Base-by-base conservation (phyloP, 2,113 vertebrate genomes). In the Suncus etruscus region DNA sequence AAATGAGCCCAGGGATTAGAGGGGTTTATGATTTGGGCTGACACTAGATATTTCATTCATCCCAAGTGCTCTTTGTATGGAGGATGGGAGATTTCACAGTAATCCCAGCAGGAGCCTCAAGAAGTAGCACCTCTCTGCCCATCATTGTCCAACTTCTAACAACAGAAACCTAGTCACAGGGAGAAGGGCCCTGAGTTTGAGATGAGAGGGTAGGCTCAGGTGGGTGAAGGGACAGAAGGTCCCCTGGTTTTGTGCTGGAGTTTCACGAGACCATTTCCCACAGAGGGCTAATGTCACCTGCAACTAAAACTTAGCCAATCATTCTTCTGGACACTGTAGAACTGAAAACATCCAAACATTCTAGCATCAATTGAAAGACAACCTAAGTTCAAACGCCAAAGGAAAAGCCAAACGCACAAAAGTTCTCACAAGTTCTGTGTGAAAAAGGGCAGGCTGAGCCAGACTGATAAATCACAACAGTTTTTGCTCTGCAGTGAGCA, bases 391-490 rank as follows among this genome's bases (percentile, higher is more conserved):
- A 61, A 88, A 89, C 80, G 69, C 75, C 76, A 87, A 92, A 86
- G 54, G 45, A 90, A 94, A 93, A 72, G 58, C 14, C 48, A 78
- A 87, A 47, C 61, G 65, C 45, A 29, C 29, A 8, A 6, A 11
- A 27, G 11, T 66, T 66, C 11, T 69, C 68, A 68, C 27, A 92
- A 93, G 73, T 65, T 88, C 87, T 85, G 80, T 94, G 87, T 90
- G 92, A 94, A 96, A 87, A 88, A 65, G 12, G 51, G 58, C 79
- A 72, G 73, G 87, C 83, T 75, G 65, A 91, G 78, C 93, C 94
- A 93, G 89, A 95, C 94, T 82, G 86, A 95, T 92, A 97, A 95
- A 97, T 96, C 94, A 94, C 14, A 83, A 92, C 54, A 83, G 82
- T 68, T 95, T 96, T 94, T 77, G 39, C 74, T 97, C 94, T 89